phyloP scores from a whole-genome alignment of 2,113 vertebrate species.

The Petromus typicus region DNA sequence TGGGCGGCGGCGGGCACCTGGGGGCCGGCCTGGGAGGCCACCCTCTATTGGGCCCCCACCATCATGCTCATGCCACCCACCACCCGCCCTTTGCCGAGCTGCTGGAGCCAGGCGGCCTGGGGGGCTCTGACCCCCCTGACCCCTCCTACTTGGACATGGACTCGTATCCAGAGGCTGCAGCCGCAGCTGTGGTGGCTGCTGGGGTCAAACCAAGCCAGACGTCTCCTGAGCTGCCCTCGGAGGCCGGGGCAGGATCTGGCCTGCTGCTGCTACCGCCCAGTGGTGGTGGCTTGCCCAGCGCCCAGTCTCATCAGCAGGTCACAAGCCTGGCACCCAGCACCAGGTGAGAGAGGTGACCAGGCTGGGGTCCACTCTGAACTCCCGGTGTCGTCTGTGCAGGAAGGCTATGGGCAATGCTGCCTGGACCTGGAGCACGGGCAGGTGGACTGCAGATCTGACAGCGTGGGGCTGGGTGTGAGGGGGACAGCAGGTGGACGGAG shows the following conservation, averaged over 20 bases:
- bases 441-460: neutral
- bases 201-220: constrained; percentile 94
- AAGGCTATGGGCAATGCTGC: no score
- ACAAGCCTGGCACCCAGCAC: constrained; percentile 85
- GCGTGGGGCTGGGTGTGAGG: neutral
- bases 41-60: constrained; percentile 85
- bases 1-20: constrained; percentile 82
- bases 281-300: constrained; percentile 87
- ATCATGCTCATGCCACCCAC: constrained; percentile 86
- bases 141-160: constrained; percentile 96
- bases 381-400: neutral
- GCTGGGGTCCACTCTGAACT: neutral
- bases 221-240: constrained; percentile 92
- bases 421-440: neutral
- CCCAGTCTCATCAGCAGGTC: constrained; percentile 93
- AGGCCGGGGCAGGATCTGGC: constrained; percentile 77
- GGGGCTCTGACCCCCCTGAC: constrained; percentile 91
- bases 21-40: constrained; percentile 85
- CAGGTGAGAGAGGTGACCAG: constrained; percentile 75
- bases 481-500: neutral
- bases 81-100: constrained; percentile 91
- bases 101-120: constrained; percentile 86
- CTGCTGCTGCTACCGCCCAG: constrained; percentile 78
- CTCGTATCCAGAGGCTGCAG: constrained; percentile 90
- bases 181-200: constrained; percentile 37